Conservation (phyloP, 2,797 vertebrate genomes). For the Mastacembelus armatus region DNA sequence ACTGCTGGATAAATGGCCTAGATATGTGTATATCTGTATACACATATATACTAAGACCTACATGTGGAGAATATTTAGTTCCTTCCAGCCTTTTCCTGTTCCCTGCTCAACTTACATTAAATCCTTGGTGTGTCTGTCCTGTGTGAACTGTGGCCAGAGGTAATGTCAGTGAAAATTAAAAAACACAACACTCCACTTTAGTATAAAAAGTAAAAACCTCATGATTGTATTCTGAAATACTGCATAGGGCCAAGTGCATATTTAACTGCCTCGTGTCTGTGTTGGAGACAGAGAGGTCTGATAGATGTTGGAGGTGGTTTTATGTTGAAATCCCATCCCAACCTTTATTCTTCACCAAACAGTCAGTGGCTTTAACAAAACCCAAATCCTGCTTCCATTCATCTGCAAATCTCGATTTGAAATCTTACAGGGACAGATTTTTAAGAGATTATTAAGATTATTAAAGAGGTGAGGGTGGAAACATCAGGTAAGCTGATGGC, state of each 20-base stretch:
- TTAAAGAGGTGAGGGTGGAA: too few species aligned
- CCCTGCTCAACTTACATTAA: constrained; percentile 44
- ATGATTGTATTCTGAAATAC: neutral
- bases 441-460: too few species aligned
- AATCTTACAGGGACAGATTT: neutral
- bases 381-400: too few species aligned
- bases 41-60: constrained; percentile 35
- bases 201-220: too few species aligned
- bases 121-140: constrained; percentile 84
- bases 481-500: too few species aligned
- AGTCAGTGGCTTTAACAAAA: too few species aligned
- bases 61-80: neutral
- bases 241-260: too few species aligned
- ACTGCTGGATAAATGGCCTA: constrained; percentile 41
- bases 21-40: constrained; percentile 42
- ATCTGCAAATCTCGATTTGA: neutral
- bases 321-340: neutral
- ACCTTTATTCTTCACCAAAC: too few species aligned
- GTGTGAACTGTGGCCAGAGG: constrained; percentile 69
- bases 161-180: neutral
- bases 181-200: neutral
- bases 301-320: neutral
- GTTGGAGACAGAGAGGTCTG: neutral
- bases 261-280: too few species aligned
- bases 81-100: neutral